A percentile compares a stretch with the other conserved stretches of the same genome.
These are phyloP conservation scores for Esox lucius DNA, from an alignment of 2,797 vertebrate genomes.

Conservation along the genomic window DNA sequence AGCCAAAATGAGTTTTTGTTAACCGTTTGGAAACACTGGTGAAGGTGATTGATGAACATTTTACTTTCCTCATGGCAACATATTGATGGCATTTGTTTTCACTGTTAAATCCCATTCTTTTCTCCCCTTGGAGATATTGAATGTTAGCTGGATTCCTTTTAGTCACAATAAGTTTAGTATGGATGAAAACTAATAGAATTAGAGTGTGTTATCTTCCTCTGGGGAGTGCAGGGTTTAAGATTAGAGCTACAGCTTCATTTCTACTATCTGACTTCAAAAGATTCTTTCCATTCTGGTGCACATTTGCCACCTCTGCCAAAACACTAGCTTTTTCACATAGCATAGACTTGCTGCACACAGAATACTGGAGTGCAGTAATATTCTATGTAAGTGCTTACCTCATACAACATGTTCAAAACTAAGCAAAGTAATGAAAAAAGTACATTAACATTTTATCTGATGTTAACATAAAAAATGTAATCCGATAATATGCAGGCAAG, in stretches of 20 bases:
- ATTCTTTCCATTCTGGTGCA: conserved; percentile 59
- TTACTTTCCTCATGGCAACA: conserved; percentile 3
- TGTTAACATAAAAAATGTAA: too few relatives aligned
- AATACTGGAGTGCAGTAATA: neutral
- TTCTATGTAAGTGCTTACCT: neutral
- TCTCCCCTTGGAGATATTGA: conserved; percentile 34
- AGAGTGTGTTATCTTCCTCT: conserved; percentile 56
- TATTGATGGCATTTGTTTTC: neutral
- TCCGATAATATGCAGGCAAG: too few relatives aligned
- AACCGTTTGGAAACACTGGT: neutral
- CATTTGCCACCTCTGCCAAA: conserved; percentile 41
- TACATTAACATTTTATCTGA: too few relatives aligned
- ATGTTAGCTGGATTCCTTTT: conserved; percentile 38
- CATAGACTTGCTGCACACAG: conserved; percentile 17
- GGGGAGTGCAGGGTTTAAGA: conserved; percentile 44
- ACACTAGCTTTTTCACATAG: conserved; percentile 35
- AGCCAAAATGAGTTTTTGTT: too few relatives aligned
- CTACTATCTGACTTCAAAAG: conserved; percentile 47
- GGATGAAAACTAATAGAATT: conserved; percentile 39
- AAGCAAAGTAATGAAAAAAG: too few relatives aligned
- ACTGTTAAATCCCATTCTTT: conserved; percentile 16
- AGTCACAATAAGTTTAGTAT: conserved; percentile 52
- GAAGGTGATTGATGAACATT: neutral
- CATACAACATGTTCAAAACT: neutral
- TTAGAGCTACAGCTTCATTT: conserved; percentile 47